Conservation (phyloP, 1,140 invertebrate species). For the Sogatella furcifera region DNA sequence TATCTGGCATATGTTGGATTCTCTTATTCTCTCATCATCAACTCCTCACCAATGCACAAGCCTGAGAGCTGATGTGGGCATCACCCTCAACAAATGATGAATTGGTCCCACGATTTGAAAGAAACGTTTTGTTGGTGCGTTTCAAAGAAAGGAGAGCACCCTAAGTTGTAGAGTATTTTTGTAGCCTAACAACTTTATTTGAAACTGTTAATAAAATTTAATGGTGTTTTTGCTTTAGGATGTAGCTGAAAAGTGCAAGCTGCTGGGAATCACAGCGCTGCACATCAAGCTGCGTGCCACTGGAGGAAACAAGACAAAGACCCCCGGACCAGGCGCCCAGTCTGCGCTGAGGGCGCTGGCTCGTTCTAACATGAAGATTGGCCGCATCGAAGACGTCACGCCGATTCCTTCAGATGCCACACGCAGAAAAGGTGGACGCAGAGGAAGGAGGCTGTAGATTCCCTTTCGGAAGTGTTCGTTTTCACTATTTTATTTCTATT, state of each 20-base stretch:
- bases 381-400: slow-evolving; percentile 98
- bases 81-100: too few species aligned
- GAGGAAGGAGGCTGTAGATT: slow-evolving; percentile 93
- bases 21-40: too few species aligned
- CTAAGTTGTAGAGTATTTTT: too few species aligned
- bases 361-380: slow-evolving; percentile 98
- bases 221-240: slow-evolving; percentile 54
- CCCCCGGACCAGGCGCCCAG: slow-evolving; percentile 96
- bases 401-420: slow-evolving; percentile 98
- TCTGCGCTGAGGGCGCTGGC: slow-evolving; percentile 94
- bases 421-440: slow-evolving; percentile 97
- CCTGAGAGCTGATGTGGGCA: too few species aligned
- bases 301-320: slow-evolving; percentile 96
- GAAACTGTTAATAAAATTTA: too few species aligned
- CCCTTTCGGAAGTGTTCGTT: slow-evolving; percentile 1
- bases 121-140: too few species aligned
- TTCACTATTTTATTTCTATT: slow-evolving; percentile 1
- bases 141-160: too few species aligned
- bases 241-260: slow-evolving; percentile 97
- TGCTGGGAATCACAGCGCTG: slow-evolving; percentile 90
- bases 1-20: too few species aligned
- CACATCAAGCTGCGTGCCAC: slow-evolving; percentile 98
- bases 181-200: too few species aligned
- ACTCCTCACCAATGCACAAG: too few species aligned
- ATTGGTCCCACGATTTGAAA: too few species aligned